phyloP scores from a whole-genome alignment of 2,888 invertebrate genomes.

The Chouioia cunea region DNA sequence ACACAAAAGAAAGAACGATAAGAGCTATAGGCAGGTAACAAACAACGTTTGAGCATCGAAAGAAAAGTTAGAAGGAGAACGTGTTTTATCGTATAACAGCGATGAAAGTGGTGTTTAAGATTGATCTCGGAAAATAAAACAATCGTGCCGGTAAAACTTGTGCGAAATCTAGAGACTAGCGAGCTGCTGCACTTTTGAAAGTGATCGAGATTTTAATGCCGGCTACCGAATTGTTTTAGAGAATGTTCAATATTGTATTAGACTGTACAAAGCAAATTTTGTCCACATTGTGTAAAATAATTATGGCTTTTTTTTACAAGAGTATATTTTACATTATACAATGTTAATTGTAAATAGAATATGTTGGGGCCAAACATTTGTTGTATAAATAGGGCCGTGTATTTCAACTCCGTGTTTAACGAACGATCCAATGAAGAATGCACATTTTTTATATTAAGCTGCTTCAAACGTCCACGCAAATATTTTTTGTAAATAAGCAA shows the following conservation, averaged over 20 bases:
- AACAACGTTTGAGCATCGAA: no score
- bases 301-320: slow-evolving; percentile 27
- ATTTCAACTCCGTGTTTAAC: neutral
- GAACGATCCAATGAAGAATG: slow-evolving; percentile 22
- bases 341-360: slow-evolving; percentile 40
- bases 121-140: no score
- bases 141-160: no score
- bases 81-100: no score
- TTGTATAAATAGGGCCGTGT: slow-evolving; percentile 45
- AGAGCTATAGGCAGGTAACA: no score
- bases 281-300: slow-evolving; percentile 38
- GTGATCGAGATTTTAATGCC: slow-evolving; percentile 10
- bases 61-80: no score
- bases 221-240: slow-evolving; percentile 15
- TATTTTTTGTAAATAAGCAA: slow-evolving; percentile 16
- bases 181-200: slow-evolving; percentile 21
- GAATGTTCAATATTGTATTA: slow-evolving; percentile 18
- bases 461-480: slow-evolving; percentile 41
- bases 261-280: slow-evolving; percentile 36
- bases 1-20: no score
- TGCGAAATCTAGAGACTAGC: no score
- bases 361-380: slow-evolving; percentile 42
- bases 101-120: no score
- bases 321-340: slow-evolving; percentile 21
- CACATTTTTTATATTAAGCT: slow-evolving; percentile 39